These are phyloP conservation scores for Oopsacas minuta DNA, from an alignment of 37 sponge, comb jelly and placozoan species.

Conservation along the genomic window DNA sequence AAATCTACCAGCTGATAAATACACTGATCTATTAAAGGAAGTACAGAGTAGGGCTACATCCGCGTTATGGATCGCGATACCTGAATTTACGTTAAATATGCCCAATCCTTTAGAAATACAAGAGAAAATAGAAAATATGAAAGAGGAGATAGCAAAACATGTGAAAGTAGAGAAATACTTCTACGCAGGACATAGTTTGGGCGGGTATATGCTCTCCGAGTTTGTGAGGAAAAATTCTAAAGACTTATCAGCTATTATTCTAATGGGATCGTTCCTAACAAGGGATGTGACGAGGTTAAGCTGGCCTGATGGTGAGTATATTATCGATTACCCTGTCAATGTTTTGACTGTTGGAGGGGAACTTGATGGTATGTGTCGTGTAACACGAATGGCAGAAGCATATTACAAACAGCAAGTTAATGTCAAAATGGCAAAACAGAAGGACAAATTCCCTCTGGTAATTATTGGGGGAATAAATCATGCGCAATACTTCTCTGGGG, in stretches of 20 bases:
- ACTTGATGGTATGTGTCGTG: slow-evolving; percentile 55
- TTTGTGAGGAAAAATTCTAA: slow-evolving; percentile 28
- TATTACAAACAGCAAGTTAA: slow-evolving; percentile 24
- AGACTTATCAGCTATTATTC: slow-evolving; percentile 31
- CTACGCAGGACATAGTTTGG: slow-evolving; percentile 50
- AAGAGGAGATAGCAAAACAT: slow-evolving; percentile 25
- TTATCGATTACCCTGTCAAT: slow-evolving; percentile 35
- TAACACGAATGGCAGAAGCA: slow-evolving; percentile 56
- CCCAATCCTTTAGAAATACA: slow-evolving; percentile 43
- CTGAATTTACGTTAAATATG: slow-evolving; percentile 31
- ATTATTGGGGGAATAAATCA: slow-evolving; percentile 53
- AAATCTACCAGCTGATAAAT: too few relatives aligned
- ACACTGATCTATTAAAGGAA: too few relatives aligned
- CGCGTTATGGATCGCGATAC: slow-evolving; percentile 63
- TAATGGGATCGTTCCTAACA: slow-evolving; percentile 41
- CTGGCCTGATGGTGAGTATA: neutral
- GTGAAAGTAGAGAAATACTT: slow-evolving; percentile 35
- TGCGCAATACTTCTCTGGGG: slow-evolving; percentile 51
- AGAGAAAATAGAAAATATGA: slow-evolving; percentile 27
- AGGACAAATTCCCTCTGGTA: slow-evolving; percentile 37
- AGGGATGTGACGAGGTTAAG: slow-evolving; percentile 27
- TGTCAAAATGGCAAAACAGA: neutral
- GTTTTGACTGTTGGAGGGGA: slow-evolving; percentile 66
- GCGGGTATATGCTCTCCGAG: slow-evolving; percentile 48
- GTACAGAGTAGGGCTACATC: neutral